Base-by-base conservation (phyloP, 30 jellyfish, hydroid and myxozoan species). In the Chrysaora quinquecirrha region DNA sequence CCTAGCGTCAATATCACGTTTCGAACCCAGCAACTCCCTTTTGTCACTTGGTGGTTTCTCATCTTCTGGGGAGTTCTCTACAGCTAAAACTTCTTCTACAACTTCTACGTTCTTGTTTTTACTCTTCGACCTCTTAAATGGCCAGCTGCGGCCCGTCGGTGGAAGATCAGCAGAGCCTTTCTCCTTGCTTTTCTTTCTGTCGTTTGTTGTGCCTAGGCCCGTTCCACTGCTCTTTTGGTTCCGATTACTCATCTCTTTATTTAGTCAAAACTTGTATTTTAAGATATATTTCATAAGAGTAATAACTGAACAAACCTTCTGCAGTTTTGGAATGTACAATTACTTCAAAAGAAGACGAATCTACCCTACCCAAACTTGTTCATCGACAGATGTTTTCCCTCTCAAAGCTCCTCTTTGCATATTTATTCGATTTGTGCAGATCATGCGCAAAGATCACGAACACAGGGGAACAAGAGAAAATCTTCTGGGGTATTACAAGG, bases 131-230 rank as follows among this genome's bases (percentile, higher is more conserved):
- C 90, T 48, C 38, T 69, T 64, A 76, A 80, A 80, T 28, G 83
- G 90, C 90, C 90, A 80, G 90, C 90, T 80, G 76, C 90, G 90
- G 6, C 90, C 90, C 34, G 84, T 49, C 29, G 90, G 90, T 54
- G 90, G 90, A 19, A 80, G 68, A 29, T 73, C 84, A 25, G 58
- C 71, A 30, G 38, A 18, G 16, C 76, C 34, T 63, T 80, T 80
- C 7, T 69, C 90, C 48, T 80, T 80, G 46, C 71, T 56, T 35
- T 79, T 80, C 48, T 80, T 79, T 38, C 34, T 65, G 27, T 71
- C 49, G 67, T 34, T 48, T 80, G 6, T n/a, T n/a, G n/a, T n/a
- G n/a, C n/a, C n/a, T n/a, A n/a, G n/a, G n/a, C n/a, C n/a, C n/a
- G n/a, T n/a, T n/a, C n/a, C n/a, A n/a, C n/a, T n/a, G n/a, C n/a